Percentiles rank a stretch among this genome's conserved stretches.
phyloP scores from a whole-genome alignment of 1,140 invertebrate genomes.

The Caerostris extrusa region DNA sequence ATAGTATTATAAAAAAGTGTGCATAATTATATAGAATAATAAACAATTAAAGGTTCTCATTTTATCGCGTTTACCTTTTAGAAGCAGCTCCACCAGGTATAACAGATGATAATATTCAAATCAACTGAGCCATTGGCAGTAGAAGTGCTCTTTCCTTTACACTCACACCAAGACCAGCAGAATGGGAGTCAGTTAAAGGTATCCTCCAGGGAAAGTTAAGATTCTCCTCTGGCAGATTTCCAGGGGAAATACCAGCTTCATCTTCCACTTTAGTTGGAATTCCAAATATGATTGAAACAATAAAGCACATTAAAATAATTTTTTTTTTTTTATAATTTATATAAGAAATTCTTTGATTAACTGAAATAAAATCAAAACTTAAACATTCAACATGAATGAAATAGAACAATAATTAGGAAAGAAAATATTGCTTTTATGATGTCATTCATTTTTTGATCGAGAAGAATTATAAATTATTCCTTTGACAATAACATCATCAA shows the following conservation, averaged over 20 bases:
- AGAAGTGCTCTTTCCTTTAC: conserved; percentile 92
- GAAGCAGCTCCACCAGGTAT: conserved; percentile 97
- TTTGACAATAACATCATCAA: too few relatives aligned
- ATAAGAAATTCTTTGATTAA: too few relatives aligned
- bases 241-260: conserved; percentile 52
- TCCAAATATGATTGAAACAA: neutral
- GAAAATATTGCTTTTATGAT: too few relatives aligned
- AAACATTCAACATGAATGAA: too few relatives aligned
- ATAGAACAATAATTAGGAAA: too few relatives aligned
- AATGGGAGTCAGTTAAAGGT: conserved; percentile 97
- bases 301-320: neutral
- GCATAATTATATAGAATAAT: too few relatives aligned
- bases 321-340: neutral
- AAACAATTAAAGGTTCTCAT: too few relatives aligned
- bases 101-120: conserved; percentile 96
- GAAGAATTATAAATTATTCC: too few relatives aligned
- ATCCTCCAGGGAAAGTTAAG: conserved; percentile 83
- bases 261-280: conserved; percentile 40
- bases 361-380: too few relatives aligned
- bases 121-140: conserved; percentile 85
- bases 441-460: too few relatives aligned
- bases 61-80: conserved; percentile 79
- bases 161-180: conserved; percentile 97
- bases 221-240: conserved; percentile 5
- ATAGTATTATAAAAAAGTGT: too few relatives aligned